Evolutionary conservation across 2,888 invertebrate genomes (phyloP).

Genomic region (Tipula helvola): DNA sequence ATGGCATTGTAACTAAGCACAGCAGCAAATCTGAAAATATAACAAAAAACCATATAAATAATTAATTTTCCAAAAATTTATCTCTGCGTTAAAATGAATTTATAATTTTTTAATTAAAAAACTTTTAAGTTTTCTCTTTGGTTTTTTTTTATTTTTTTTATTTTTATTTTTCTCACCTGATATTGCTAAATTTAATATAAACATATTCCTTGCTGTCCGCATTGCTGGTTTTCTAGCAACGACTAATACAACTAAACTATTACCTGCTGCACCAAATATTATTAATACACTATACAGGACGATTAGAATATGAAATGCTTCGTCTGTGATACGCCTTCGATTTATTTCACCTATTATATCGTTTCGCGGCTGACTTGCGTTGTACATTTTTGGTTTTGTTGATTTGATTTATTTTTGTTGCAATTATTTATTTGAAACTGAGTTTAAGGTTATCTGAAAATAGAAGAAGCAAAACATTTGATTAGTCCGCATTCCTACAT

Average conservation of each 20-base stretch:
- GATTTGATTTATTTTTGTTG: not conserved
- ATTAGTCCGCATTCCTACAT: too few relatives aligned
- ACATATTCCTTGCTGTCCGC: slow-evolving; percentile 86
- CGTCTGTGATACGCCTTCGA: slow-evolving; percentile 52
- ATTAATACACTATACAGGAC: slow-evolving; percentile 63
- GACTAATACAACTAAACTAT: slow-evolving; percentile 68
- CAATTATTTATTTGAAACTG: not conserved
- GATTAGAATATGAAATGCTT: slow-evolving; percentile 53
- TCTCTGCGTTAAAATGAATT: not conserved
- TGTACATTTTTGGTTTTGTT: not conserved
- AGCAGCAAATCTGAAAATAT: slow-evolving; percentile 53
- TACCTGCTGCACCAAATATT: slow-evolving; percentile 70
- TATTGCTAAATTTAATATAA: slow-evolving; percentile 81
- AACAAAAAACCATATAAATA: not conserved
- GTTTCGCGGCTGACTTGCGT: not conserved
- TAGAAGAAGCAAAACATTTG: not conserved
- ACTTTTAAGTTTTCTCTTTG: not conserved
- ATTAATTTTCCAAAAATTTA: not conserved
- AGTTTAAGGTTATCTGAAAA: not conserved
- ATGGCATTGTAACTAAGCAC: slow-evolving; percentile 80
- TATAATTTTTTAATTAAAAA: not conserved
- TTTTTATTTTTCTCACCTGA: slow-evolving; percentile 35
- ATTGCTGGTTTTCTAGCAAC: slow-evolving; percentile 75
- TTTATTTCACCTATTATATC: not conserved
- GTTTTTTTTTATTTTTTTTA: too few relatives aligned